phyloP scores from a whole-genome alignment of 2,888 invertebrate species.

The Tiliacea citrago region DNA sequence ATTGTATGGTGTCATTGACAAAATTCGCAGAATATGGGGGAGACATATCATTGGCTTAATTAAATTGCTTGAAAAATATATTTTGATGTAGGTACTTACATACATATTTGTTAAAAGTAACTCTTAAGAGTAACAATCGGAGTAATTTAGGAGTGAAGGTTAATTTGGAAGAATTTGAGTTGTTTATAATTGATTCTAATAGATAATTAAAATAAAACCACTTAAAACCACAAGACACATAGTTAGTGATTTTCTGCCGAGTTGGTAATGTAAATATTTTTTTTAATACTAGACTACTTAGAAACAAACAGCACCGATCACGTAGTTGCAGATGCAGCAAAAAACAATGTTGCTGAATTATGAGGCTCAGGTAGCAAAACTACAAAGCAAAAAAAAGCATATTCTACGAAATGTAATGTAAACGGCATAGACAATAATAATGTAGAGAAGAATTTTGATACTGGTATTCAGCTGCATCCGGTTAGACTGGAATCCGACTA shows the following conservation, averaged over 20 bases:
- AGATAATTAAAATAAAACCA: conserved; percentile 4
- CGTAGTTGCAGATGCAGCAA: conserved; percentile 20
- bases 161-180: not conserved
- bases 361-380: not conserved
- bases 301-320: not conserved
- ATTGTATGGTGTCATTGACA: conserved; percentile 10
- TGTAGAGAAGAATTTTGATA: conserved; percentile 1
- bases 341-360: conserved; percentile 15
- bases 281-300: not conserved
- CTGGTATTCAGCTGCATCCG: too few relatives aligned
- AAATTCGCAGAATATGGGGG: conserved; percentile 27
- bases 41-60: conserved; percentile 11
- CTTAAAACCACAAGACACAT: too few relatives aligned
- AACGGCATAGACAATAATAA: not conserved
- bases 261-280: not conserved
- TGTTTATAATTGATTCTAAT: conserved; percentile 5
- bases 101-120: conserved; percentile 1
- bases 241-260: conserved; percentile 2
- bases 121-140: not conserved
- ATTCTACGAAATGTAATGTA: not conserved
- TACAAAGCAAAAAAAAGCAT: not conserved
- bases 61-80: conserved; percentile 16
- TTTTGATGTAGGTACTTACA: not conserved
- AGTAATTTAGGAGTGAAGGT: not conserved
- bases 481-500: too few relatives aligned